These are phyloP conservation scores for Heterochromis multidens DNA, from an alignment of 2,113 vertebrate species.

Conservation along the genomic window DNA sequence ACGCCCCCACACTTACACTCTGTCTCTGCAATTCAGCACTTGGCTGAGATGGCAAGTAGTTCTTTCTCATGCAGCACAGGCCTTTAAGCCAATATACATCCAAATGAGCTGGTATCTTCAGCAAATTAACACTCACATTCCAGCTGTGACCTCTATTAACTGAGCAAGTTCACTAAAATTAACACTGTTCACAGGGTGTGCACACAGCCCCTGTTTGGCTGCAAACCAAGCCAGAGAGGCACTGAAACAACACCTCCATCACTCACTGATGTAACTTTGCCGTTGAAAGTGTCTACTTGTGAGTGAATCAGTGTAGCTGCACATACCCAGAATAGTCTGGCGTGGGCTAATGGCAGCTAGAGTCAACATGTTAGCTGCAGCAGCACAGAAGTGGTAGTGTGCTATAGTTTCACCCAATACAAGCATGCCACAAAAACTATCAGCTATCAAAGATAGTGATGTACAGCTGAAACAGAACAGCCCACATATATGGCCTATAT, in stretches of 20 bases:
- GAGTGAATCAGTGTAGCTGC: constrained; percentile 63
- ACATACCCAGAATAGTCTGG: constrained; percentile 63
- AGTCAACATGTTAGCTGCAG: constrained; percentile 59
- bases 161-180: neutral
- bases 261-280: constrained; percentile 51
- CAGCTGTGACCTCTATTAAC: neutral
- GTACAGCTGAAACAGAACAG: neutral
- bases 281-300: constrained; percentile 57
- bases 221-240: constrained; percentile 11
- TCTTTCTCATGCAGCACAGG: constrained; percentile 48
- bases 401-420: constrained; percentile 13
- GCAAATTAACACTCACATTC: neutral
- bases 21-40: constrained; percentile 62
- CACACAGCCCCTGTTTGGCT: neutral
- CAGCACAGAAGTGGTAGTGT: constrained; percentile 36
- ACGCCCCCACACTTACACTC: constrained; percentile 64
- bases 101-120: constrained; percentile 5
- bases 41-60: constrained; percentile 29
- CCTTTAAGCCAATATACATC: constrained; percentile 11
- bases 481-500: neutral
- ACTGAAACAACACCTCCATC: constrained; percentile 40
- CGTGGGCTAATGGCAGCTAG: constrained; percentile 63
- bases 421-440: constrained; percentile 18
- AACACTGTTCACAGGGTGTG: neutral
- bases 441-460: constrained; percentile 3